phyloP scores from a whole-genome alignment of 1,140 invertebrate genomes.

The Telenomus remus region DNA sequence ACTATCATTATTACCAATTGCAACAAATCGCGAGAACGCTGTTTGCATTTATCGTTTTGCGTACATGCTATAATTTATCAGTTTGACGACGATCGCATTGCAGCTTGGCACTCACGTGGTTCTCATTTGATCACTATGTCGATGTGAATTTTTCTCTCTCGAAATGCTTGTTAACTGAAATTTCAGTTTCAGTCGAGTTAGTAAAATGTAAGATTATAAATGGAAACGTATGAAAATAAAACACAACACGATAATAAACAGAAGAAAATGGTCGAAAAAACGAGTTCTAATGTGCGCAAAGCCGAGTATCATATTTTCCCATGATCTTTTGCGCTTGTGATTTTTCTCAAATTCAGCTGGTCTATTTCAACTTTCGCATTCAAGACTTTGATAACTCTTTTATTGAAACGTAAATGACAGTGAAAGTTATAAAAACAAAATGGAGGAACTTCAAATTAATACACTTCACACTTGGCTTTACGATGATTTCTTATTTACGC shows the following conservation, averaged over 20 bases:
- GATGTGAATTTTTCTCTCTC: too few relatives aligned
- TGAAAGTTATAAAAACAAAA: conserved; percentile 36
- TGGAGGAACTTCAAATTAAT: conserved; percentile 16
- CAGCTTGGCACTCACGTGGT: background rate
- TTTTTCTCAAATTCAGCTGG: background rate
- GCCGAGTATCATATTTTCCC: conserved; percentile 4
- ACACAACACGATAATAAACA: too few relatives aligned
- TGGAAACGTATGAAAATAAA: too few relatives aligned
- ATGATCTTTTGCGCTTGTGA: conserved; percentile 7
- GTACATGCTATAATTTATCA: conserved; percentile 61
- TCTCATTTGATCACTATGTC: too few relatives aligned
- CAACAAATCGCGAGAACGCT: conserved; percentile 66
- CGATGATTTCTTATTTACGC: conserved; percentile 16
- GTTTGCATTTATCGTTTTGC: conserved; percentile 65
- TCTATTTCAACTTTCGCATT: conserved; percentile 31
- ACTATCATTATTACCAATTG: conserved; percentile 69
- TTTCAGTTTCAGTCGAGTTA: too few relatives aligned
- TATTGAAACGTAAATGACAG: conserved; percentile 40
- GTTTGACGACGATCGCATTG: conserved; percentile 31
- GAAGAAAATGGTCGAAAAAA: too few relatives aligned
- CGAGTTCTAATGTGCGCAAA: background rate
- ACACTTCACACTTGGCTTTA: conserved; percentile 10
- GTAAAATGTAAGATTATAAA: too few relatives aligned
- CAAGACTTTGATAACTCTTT: conserved; percentile 34
- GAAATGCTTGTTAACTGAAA: too few relatives aligned